Evolutionary conservation across 2,113 vertebrate genomes (phyloP), one percentile per base, ranked within the genome.

Genomic region (Microcebus tavaratra): DNA sequence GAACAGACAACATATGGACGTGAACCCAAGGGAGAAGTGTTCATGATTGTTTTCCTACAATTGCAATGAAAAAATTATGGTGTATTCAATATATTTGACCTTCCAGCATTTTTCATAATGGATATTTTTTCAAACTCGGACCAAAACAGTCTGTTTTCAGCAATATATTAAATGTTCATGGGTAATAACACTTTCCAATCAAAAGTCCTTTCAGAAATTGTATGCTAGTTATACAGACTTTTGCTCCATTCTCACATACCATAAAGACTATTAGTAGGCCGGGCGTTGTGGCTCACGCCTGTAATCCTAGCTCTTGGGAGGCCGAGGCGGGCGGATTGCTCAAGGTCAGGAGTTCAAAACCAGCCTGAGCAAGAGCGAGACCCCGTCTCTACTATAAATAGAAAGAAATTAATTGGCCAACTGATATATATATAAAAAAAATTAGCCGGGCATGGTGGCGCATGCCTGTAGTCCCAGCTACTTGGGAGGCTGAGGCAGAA

Each of bases 161-260:
- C 73, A 87, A 73, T 34, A 86, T 20, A 92, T 20, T 78, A 55
- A 94, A 76, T 2, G 2, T 55, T 57, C 57, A 90, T 53, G 20
- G 17, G 5, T 81, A 57, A 90, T 42, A 72, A 90, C 34, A 45
- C 21, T 85, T 76, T 53, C 39, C 83, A 70, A 42, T 87, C 48
- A 55, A 88, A 93, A 94, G 31, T 80, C 42, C 45, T 50, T 87
- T 45, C 29, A 92, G 57, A 95, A 93, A 94, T 3, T 34, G 18
- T 65, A 83, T 10, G 10, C 21, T 42, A 87, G n/a, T 53, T n/a
- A 87, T 4, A 88, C 68, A 88, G 92, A 81, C 13, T 55, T 88
- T 67, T 57, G 53, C 76, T 88, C 53, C 39, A 79, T 86, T 83
- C 34, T 94, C 45, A 78, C 29, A 39, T 42, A 45, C 42, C 91